These are phyloP conservation scores for Spizella passerina DNA, from an alignment of 2,797 vertebrate genomes.

Conservation along the genomic window DNA sequence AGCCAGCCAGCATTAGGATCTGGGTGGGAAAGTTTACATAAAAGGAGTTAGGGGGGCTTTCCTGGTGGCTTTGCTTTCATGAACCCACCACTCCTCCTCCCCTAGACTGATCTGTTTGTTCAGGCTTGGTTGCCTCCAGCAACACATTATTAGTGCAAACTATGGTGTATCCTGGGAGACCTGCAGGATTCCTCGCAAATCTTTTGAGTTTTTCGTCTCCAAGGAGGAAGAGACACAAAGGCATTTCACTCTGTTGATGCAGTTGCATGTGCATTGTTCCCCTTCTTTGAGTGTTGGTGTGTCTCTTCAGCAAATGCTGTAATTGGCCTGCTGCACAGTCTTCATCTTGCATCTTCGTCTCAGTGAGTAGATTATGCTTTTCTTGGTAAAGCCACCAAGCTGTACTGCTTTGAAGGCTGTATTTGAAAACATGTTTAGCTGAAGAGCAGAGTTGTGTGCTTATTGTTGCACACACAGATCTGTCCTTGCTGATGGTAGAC, in stretches of 20 bases:
- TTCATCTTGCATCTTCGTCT: neutral
- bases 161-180: constrained; percentile 72
- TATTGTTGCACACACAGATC: neutral
- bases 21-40: constrained; percentile 40
- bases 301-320: neutral
- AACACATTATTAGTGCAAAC: constrained; percentile 63
- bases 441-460: neutral
- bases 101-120: constrained; percentile 54
- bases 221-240: neutral
- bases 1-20: neutral
- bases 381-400: neutral
- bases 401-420: neutral
- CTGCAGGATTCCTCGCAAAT: constrained; percentile 53
- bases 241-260: neutral
- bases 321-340: neutral
- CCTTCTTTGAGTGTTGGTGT: neutral
- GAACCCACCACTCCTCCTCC: constrained; percentile 8
- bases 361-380: neutral
- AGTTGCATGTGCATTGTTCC: neutral
- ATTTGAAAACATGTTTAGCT: neutral
- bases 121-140: constrained; percentile 73
- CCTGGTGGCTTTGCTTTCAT: constrained; percentile 9
- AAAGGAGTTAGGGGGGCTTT: constrained; percentile 6
- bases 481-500: neutral
- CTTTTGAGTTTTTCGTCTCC: constrained; percentile 48